These are phyloP conservation scores for Drosophila miranda DNA, from an alignment of 1,140 invertebrate species.

Conservation along the genomic window DNA sequence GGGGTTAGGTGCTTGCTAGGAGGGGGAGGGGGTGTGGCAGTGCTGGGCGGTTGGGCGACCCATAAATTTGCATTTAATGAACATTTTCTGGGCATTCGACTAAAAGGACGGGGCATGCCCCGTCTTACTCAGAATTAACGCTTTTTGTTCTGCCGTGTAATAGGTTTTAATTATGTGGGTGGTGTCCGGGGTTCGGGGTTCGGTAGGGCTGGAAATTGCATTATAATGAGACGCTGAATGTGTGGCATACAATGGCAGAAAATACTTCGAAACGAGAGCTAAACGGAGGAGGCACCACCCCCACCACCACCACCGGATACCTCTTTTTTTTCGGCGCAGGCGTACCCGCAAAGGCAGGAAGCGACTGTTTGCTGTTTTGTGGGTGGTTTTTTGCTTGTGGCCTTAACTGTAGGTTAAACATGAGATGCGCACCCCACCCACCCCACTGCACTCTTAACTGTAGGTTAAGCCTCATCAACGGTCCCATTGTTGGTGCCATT, in stretches of 20 bases:
- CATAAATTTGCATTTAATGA: slow-evolving; percentile 81
- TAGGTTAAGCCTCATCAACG: no score
- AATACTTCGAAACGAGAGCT: slow-evolving; percentile 2
- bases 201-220: slow-evolving; percentile 1
- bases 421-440: no score
- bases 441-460: no score
- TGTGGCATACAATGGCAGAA: slow-evolving; percentile 13
- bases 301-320: no score
- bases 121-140: slow-evolving; percentile 39
- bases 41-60: slow-evolving; percentile 12
- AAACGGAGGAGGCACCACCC: slow-evolving; percentile 14
- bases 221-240: slow-evolving; percentile 18
- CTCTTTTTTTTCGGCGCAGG: slow-evolving; percentile 47
- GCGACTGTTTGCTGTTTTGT: slow-evolving; percentile 34
- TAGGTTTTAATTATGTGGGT: slow-evolving; percentile 76
- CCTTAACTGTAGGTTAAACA: no score
- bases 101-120: slow-evolving; percentile 19
- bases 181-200: not conserved
- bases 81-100: slow-evolving; percentile 31
- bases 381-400: slow-evolving; percentile 36
- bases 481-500: no score
- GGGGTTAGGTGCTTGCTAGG: not conserved
- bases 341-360: slow-evolving; percentile 65
- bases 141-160: slow-evolving; percentile 65
- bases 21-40: not conserved